A percentile compares a stretch with the other conserved stretches of the same genome.
Conservation (phyloP, 2,113 vertebrate genomes). For the Callocephalon fimbriatum region DNA sequence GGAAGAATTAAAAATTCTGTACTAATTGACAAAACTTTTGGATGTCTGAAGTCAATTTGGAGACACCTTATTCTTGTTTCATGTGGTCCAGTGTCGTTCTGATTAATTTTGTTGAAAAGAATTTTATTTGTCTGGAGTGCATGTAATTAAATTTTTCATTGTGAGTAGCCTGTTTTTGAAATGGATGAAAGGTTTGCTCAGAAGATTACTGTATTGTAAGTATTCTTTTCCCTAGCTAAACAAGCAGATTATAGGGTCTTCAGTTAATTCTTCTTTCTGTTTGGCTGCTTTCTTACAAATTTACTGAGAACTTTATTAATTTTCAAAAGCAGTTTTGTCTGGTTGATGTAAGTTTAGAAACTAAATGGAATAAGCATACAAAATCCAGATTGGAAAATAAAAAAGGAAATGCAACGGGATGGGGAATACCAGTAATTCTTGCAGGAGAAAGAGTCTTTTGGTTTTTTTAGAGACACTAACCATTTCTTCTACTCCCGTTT, state of each 20-base stretch:
- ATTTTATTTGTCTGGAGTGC: background rate
- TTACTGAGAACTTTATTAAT: background rate
- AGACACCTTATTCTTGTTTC: background rate
- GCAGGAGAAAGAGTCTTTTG: background rate
- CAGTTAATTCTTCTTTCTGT: background rate
- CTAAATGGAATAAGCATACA: background rate
- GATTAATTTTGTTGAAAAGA: background rate
- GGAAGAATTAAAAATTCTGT: background rate
- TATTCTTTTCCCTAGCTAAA: background rate
- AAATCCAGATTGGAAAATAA: background rate
- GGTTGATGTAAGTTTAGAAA: background rate
- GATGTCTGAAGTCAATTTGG: background rate
- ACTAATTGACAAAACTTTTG: background rate
- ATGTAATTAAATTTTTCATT: background rate
- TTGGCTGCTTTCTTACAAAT: background rate
- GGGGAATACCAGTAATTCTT: background rate
- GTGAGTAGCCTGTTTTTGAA: background rate
- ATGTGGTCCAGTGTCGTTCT: background rate
- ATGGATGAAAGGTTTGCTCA: background rate
- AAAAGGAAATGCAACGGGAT: background rate
- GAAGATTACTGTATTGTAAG: background rate
- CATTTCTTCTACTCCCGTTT: background rate
- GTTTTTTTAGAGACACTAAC: background rate
- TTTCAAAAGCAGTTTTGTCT: background rate
- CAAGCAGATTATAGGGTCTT: background rate